Evolutionary conservation across 2,113 vertebrate species (phyloP).

Genomic region (Silurus meridionalis): DNA sequence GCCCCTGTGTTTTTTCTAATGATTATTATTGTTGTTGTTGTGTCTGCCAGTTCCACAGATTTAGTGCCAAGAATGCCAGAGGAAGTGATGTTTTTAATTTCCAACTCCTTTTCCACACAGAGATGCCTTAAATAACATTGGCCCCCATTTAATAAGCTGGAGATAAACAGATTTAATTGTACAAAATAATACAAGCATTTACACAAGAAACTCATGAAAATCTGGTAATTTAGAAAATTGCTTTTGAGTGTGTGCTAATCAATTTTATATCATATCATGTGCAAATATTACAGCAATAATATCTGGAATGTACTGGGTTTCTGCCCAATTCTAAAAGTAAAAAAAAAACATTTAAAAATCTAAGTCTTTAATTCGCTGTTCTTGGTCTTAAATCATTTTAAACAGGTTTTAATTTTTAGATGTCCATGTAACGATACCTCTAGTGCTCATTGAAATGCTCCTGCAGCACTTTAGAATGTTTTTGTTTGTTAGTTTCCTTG

Average conservation of each 20-base stretch:
- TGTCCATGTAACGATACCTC: no score
- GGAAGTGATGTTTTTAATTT: conserved; percentile 19
- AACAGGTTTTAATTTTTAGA: no score
- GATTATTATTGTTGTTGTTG: conserved; percentile 36
- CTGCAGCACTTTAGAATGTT: no score
- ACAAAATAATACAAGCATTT: neutral
- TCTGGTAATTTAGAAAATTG: neutral
- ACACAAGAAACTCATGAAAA: neutral
- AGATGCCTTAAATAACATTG: neutral
- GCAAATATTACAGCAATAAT: neutral
- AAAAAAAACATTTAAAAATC: no score
- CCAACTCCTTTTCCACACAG: conserved; percentile 24
- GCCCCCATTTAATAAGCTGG: neutral
- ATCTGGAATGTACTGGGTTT: no score
- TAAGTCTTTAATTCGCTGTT: no score
- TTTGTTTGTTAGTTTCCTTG: no score
- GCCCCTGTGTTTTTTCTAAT: conserved; percentile 21
- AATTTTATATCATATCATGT: neutral
- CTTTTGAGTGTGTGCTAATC: neutral
- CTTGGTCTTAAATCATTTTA: no score
- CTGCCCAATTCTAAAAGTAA: no score
- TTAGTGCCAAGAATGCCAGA: conserved; percentile 12
- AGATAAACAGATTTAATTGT: neutral
- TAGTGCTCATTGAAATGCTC: no score
- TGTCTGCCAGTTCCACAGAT: neutral